Conservation (phyloP, 2,888 invertebrate genomes). For the Quadriops clusia region DNA sequence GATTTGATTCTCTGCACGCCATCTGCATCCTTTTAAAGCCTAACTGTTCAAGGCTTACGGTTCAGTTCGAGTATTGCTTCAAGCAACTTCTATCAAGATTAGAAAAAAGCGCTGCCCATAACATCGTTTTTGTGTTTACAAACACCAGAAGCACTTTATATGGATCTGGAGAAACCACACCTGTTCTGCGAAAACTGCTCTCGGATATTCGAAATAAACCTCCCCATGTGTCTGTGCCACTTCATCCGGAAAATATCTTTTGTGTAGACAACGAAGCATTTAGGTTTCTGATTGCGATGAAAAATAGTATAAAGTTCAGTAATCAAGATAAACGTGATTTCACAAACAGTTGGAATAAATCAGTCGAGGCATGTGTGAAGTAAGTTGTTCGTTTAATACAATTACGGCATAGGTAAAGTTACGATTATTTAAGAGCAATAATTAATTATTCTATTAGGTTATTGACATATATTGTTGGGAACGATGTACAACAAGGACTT, state of each 20-base stretch:
- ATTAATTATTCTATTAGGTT: constrained; percentile 10
- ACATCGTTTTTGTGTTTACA: constrained; percentile 15
- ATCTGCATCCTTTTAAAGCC: constrained; percentile 17
- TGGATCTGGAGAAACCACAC: constrained; percentile 15
- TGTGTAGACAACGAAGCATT: constrained; percentile 16
- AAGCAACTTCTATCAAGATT: constrained; percentile 14
- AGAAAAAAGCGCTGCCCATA: constrained; percentile 14
- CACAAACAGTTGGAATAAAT: constrained; percentile 12
- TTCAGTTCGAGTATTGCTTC: constrained; percentile 15
- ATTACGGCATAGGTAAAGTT: background rate
- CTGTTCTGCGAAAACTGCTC: constrained; percentile 9
- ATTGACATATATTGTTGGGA: constrained; percentile 6
- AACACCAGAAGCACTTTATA: constrained; percentile 14
- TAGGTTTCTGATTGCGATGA: constrained; percentile 10
- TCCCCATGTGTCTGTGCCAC: constrained; percentile 10
- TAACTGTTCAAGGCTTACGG: constrained; percentile 13
- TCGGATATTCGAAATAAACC: constrained; percentile 8
- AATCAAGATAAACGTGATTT: constrained; percentile 8
- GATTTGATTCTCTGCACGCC: constrained; percentile 12
- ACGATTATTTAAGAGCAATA: background rate
- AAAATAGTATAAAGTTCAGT: constrained; percentile 7
- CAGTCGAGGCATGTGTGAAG: constrained; percentile 7
- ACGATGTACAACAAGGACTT: constrained; percentile 12
- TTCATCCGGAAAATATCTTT: constrained; percentile 10
- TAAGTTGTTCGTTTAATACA: constrained; percentile 5